These are phyloP conservation scores for Ceyx margarethae DNA, from an alignment of 2,113 vertebrate genomes.

Conservation along the genomic window DNA sequence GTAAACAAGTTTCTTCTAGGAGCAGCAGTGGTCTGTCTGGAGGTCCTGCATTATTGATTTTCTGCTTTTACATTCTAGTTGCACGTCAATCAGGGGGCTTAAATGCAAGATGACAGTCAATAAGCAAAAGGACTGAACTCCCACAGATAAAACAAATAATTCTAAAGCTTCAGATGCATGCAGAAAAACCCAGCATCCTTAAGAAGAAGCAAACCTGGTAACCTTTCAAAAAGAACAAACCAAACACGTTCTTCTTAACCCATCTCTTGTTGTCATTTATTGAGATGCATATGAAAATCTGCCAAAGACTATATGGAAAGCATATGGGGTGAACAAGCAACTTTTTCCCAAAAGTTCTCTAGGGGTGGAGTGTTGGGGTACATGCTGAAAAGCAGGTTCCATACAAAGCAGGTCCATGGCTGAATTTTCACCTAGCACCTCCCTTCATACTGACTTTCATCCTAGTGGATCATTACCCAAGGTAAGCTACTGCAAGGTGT, in stretches of 20 bases:
- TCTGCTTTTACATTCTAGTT: constrained; percentile 82
- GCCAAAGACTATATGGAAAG: neutral
- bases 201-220: neutral
- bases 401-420: neutral
- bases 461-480: neutral
- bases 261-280: neutral
- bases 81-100: constrained; percentile 86
- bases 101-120: constrained; percentile 88
- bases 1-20: constrained; percentile 84
- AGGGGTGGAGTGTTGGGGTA: neutral
- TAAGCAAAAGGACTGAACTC: constrained; percentile 77
- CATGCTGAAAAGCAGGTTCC: neutral
- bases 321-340: neutral
- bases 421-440: neutral
- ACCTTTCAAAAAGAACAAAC: neutral
- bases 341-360: neutral
- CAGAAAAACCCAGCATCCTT: constrained; percentile 32
- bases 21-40: constrained; percentile 78
- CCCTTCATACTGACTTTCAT: neutral
- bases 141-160: constrained; percentile 68
- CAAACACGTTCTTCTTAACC: neutral
- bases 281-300: neutral
- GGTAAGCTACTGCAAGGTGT: neutral
- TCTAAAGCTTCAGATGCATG: neutral
- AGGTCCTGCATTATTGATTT: constrained; percentile 89